Evolutionary conservation across 2,888 invertebrate genomes (phyloP).

Genomic region (Tetanocera ferruginea): DNA sequence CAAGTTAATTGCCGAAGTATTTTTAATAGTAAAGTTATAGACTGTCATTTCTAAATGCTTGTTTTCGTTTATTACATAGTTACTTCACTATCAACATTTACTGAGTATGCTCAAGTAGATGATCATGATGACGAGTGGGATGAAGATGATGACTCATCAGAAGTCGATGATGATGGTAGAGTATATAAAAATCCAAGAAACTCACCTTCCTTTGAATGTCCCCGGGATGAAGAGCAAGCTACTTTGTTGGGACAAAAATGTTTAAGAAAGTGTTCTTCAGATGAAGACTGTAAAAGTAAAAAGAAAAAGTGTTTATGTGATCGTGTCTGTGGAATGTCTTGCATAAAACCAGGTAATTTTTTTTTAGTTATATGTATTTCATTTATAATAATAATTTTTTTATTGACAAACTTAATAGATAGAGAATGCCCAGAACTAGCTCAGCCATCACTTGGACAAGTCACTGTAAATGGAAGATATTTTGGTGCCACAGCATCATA

Average conservation of each 20-base stretch:
- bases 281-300: constrained; percentile 96
- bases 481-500: constrained; percentile 87
- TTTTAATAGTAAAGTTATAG: no score
- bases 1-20: no score
- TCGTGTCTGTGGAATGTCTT: constrained; percentile 96
- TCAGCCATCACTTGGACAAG: constrained; percentile 83
- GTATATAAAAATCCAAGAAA: constrained; percentile 91
- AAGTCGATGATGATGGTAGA: constrained; percentile 83
- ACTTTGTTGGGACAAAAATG: constrained; percentile 87
- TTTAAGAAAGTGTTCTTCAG: constrained; percentile 91
- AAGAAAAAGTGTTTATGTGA: constrained; percentile 98
- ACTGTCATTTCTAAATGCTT: neutral
- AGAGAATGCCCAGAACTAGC: constrained; percentile 87
- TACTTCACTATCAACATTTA: constrained; percentile 58
- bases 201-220: constrained; percentile 87
- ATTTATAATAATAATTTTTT: neutral
- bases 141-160: constrained; percentile 71
- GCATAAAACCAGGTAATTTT: constrained; percentile 91
- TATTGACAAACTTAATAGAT: constrained; percentile 71
- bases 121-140: constrained; percentile 65
- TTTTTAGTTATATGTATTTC: neutral
- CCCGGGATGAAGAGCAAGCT: constrained; percentile 88
- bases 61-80: constrained; percentile 47
- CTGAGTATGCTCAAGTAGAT: constrained; percentile 63
- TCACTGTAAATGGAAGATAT: constrained; percentile 81